These are phyloP conservation scores for Bombus turneri DNA, from an alignment of 1,140 invertebrate species.

Conservation along the genomic window DNA sequence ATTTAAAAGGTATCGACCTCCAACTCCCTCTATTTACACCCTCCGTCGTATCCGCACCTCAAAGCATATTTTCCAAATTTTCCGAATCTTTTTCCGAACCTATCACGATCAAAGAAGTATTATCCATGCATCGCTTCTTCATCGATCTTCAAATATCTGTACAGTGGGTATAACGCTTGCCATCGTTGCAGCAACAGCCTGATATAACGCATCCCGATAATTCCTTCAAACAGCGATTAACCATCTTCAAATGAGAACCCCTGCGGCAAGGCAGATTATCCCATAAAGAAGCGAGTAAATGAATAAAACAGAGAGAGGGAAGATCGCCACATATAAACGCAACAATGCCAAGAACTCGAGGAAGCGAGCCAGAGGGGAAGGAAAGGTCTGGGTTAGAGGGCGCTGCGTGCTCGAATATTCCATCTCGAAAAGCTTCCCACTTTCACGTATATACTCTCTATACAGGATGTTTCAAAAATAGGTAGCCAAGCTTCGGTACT, in stretches of 20 bases:
- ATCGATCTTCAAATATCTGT: too few relatives aligned
- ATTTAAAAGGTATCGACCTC: not conserved
- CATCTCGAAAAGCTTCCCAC: slow-evolving; percentile 16
- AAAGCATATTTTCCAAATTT: not conserved
- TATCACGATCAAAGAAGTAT: not conserved
- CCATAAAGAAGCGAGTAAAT: slow-evolving; percentile 12
- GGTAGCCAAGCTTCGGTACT: not conserved
- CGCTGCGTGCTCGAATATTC: slow-evolving; percentile 17
- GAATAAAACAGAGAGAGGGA: slow-evolving; percentile 1
- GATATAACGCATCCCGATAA: not conserved
- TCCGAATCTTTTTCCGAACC: not conserved
- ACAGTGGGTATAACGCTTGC: too few relatives aligned
- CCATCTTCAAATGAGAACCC: not conserved
- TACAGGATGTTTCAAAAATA: not conserved
- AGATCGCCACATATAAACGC: not conserved
- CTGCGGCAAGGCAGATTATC: not conserved
- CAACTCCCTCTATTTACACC: not conserved
- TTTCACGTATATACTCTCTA: not conserved
- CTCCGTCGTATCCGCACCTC: not conserved
- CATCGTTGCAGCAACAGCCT: too few relatives aligned
- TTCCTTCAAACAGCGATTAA: not conserved
- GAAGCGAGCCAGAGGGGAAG: slow-evolving; percentile 5
- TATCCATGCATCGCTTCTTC: not conserved
- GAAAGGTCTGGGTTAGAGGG: not conserved
- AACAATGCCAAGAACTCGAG: slow-evolving; percentile 27